Evolutionary conservation across 2,797 vertebrate species (phyloP), one percentile per base, ranked within the genome.

Genomic region (Poecile montanus): DNA sequence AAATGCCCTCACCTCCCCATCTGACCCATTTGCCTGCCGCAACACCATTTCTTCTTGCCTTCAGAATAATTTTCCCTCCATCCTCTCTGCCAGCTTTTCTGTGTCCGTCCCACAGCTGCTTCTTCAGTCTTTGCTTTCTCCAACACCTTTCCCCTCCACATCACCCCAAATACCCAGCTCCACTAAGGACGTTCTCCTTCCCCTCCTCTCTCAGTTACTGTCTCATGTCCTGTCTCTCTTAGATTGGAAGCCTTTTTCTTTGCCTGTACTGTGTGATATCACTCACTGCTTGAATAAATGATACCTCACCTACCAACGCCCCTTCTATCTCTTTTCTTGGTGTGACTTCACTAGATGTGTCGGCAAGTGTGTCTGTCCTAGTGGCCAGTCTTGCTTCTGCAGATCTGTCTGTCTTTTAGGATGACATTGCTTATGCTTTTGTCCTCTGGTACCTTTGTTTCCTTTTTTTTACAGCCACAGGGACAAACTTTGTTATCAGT

Each of bases 271-370:
- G 40, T 95, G 88, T 13, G 7, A 45, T 79, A 45, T 29, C 15
- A 4, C 48, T 68, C 78, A 65, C 50, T 60, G 40, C 26, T 70
- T 81, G 21, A 96, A 95, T 96, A 97, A 96, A 97, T 10, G 5
- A 74, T 84, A 78, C 16, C 38, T 89, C 77, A 87, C 73, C 70
- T 40, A 77, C 60, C 10, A 2, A 56, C 22, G 79, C 66, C 76
- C 85, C 36, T 84, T 75, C 42, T 94, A 57, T 88, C 63, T 90
- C 67, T 58, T 93, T 91, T 88, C 85, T 91, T 90, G 61, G 73
- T 73, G 80, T 91, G 66, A 73, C 85, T 91, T 84, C 47, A 47
- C 66, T 62, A n/a, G n/a, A 30, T 58, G 42, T 85, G 93, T 94
- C 68, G 79, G 42, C 34, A 63, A 85, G 42, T 75, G 27, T 90